phyloP scores from a whole-genome alignment of 2,797 vertebrate genomes.

The Acrocephalus scirpaceus region DNA sequence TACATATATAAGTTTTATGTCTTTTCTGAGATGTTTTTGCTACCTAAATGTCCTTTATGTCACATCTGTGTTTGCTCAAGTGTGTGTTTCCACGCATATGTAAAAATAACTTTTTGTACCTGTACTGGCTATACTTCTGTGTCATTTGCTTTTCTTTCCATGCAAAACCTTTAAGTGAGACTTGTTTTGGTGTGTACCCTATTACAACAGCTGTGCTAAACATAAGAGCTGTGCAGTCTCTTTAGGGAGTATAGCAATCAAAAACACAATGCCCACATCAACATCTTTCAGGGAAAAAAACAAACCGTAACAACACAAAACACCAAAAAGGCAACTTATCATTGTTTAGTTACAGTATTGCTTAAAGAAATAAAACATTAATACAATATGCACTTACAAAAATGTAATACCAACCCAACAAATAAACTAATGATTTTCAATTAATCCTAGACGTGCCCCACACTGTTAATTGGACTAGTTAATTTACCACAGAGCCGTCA shows the following conservation, averaged over 20 bases:
- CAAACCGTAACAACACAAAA: background rate
- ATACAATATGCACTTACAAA: background rate
- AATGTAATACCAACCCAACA: background rate
- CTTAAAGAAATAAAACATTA: background rate
- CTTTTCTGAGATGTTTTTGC: background rate
- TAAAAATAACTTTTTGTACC: background rate
- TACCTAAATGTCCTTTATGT: background rate
- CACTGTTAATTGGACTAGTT: background rate
- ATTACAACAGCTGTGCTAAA: background rate
- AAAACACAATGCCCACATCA: background rate
- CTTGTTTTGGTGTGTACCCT: background rate
- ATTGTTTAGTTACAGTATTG: background rate
- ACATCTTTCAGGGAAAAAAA: background rate
- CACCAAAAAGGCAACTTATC: background rate
- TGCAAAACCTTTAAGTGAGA: background rate
- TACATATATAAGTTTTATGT: background rate
- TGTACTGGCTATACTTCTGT: background rate
- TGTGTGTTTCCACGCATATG: background rate
- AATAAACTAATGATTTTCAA: constrained; percentile 19
- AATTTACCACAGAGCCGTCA: background rate
- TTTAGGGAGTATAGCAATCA: background rate
- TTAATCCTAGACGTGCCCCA: background rate
- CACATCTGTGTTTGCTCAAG: background rate
- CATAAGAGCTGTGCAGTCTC: background rate
- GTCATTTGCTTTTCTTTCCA: background rate